A percentile compares a stretch with the other conserved stretches of the same genome.
These are phyloP conservation scores for Athene cunicularia DNA, from an alignment of 2,113 vertebrate species.

Conservation along the genomic window DNA sequence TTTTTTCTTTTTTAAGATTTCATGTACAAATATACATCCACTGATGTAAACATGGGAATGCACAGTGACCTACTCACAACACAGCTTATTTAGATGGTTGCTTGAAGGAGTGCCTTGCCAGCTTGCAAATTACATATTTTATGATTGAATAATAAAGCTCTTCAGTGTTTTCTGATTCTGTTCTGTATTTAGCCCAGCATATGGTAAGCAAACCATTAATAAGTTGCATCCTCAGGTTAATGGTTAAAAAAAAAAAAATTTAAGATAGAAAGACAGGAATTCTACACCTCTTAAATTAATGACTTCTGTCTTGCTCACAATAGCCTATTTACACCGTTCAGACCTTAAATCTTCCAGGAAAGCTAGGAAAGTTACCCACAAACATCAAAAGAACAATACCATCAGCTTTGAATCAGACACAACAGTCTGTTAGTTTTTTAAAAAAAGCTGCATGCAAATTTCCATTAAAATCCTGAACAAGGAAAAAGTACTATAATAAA, in stretches of 20 bases:
- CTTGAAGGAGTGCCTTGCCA: background rate
- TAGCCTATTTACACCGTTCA: background rate
- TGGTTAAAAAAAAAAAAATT: background rate
- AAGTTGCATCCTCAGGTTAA: background rate
- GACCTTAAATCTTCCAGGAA: background rate
- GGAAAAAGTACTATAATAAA: slow-evolving; percentile 12
- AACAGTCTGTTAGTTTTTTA: background rate
- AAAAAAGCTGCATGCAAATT: background rate
- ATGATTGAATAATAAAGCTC: background rate
- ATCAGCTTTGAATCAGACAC: background rate
- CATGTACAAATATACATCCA: background rate
- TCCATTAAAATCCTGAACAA: slow-evolving; percentile 21
- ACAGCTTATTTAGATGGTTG: background rate
- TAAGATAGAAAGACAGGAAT: background rate
- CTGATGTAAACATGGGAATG: background rate
- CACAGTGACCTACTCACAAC: background rate
- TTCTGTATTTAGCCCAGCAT: background rate
- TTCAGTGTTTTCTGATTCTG: background rate
- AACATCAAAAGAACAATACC: background rate
- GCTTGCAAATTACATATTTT: background rate
- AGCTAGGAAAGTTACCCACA: background rate
- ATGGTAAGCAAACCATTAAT: background rate
- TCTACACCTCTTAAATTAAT: background rate
- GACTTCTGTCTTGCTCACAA: background rate
- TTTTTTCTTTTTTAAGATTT: background rate